Base-by-base conservation (phyloP, 2,888 invertebrate genomes). In the Nowickia ferox region DNA sequence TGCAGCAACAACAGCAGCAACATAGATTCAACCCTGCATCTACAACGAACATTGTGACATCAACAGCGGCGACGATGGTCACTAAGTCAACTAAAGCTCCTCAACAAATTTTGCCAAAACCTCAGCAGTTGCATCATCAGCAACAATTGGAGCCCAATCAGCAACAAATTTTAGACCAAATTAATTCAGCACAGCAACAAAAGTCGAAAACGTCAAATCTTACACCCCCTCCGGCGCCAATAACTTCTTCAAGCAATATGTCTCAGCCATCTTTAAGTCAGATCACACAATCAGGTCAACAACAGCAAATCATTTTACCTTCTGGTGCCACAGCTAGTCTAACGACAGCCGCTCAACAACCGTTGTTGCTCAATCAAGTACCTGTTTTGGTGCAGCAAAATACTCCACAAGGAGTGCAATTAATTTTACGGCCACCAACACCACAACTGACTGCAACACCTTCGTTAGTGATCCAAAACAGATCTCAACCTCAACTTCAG, bases 381-480 rank as follows among this genome's bases (percentile, higher is more conserved):
- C 95, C 95, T 69, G 94, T 95, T 87, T 91, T 95, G 89, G 94
- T 95, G 85, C 95, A 95, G 88, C 95, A 95, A 89, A 94, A 95
- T 90, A 93, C 94, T 1, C 94, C 95, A 69, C 95, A 95, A 88
- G 95, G 95, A 65, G 95, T 96, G 77, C 96, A 96, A 90, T 94
- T 96, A 87, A 96, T 96, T 88, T 93, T 96, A 88, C 93, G 96
- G 88, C 95, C 96, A 80, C 95, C 95, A 79, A 93, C 95, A 79
- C 93, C 94, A 9, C 94, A 94, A 90, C 88, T 94, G 81, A 93
- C 93, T 55, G 93, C 92, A 30, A 91, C 93, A 9, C 93, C 93
- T 0, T 93, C 93, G 57, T 88, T 93, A 84, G 93, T 93, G 17
- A 93, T 93, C 65, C 93, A 93, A 75, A 93, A 93, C 80, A 90